Conservation (phyloP, 1,140 invertebrate species). For the Zaprionus gabonicus region DNA sequence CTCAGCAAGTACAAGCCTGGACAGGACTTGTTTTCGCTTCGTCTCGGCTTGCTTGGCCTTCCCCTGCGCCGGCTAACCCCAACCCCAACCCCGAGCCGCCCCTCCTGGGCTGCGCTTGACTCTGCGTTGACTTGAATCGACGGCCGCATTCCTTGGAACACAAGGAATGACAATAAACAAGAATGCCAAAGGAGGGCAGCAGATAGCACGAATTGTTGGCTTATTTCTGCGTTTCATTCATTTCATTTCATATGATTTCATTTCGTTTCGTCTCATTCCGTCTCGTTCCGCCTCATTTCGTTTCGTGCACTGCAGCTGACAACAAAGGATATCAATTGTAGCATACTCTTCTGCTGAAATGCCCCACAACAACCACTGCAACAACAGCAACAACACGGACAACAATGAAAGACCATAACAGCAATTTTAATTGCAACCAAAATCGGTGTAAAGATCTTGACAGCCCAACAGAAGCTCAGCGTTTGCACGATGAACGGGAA, state of each 20-base stretch:
- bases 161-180: slow-evolving; percentile 65
- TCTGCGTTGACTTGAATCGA: not conserved
- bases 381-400: slow-evolving; percentile 10
- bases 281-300: not conserved
- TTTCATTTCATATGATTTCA: not conserved
- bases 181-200: slow-evolving; percentile 37
- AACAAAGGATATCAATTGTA: slow-evolving; percentile 13
- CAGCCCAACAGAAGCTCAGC: not conserved
- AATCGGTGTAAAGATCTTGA: not conserved
- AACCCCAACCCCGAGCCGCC: not conserved
- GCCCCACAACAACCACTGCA: not conserved
- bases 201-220: slow-evolving; percentile 23
- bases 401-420: slow-evolving; percentile 1
- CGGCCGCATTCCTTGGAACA: slow-evolving; percentile 43
- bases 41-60: not conserved
- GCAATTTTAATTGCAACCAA: slow-evolving; percentile 10
- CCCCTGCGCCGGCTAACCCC: too few species aligned
- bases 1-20: not conserved
- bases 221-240: slow-evolving; percentile 5
- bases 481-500: not conserved
- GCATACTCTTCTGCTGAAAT: not conserved
- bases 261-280: not conserved
- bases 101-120: not conserved
- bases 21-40: not conserved
- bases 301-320: not conserved